Base-by-base conservation (phyloP, 2,888 invertebrate genomes). In the Leptura quadrifasciata region DNA sequence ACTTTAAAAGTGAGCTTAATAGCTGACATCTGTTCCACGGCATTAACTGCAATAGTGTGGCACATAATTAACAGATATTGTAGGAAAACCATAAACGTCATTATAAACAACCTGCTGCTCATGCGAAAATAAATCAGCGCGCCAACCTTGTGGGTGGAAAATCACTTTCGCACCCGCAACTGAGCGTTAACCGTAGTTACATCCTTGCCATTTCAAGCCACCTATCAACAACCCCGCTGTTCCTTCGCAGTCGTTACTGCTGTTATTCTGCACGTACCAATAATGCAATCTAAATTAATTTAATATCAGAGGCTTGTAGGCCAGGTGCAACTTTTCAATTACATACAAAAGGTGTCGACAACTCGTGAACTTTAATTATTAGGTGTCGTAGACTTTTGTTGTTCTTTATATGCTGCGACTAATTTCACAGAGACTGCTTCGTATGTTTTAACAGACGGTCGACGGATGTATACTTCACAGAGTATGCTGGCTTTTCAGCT, bases 31-130 rank as follows among this genome's bases (percentile, higher is more conserved):
- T 47, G 47, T 47, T 47, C 47, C 47, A 47, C 2, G 15, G 12
- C 47, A 47, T 47, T 47, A 47, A 47, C 4, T 47, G n/a, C n/a
- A 3, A 47, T 47, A 47, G 47, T 47, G 47, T 15, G 47, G 47
- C 17, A 20, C 31, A 68, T 68, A 67, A 74, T 74, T 74, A 74
- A 68, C 74, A 58, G 58, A 58, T 57, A 64, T 39, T 52, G 64
- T 47, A 54, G 61, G 72, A 55, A 35, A 39, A 65, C 65, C 67
- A 27, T 74, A 74, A 74, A 60, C 68, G 60, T 68, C 20, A 39
- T 47, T n/a, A 60, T 74, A 74, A 74, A 74, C 60, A 58, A 61
- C 72, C 72, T 72, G 65, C 68, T 67, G 65, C 70, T 70, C 58
- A 17, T 39, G 60, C 17, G 17, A 21, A 58, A 47, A 58, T 70